Evolutionary conservation across 2,797 vertebrate species (phyloP).

Genomic region (Synaphobranchus kaupii): DNA sequence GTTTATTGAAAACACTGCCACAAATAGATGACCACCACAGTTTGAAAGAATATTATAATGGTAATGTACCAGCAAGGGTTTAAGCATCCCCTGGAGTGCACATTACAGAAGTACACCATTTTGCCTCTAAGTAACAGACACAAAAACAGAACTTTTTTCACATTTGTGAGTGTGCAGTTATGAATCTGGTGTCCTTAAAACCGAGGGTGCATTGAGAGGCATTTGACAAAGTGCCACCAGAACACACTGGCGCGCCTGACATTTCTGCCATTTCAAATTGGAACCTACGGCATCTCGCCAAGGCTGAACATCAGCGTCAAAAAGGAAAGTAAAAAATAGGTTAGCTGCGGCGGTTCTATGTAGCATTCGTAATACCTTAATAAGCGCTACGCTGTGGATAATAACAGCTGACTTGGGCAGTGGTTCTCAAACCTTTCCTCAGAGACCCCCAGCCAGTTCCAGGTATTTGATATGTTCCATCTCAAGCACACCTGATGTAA

Average conservation of each 20-base stretch:
- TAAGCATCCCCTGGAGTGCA: not conserved
- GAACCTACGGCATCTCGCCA: not conserved
- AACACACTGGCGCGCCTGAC: not conserved
- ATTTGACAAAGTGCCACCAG: not conserved
- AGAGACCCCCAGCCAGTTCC: not conserved
- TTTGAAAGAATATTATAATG: not conserved
- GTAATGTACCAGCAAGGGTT: not conserved
- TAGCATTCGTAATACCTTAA: not conserved
- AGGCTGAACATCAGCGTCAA: not conserved
- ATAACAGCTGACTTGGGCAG: no score
- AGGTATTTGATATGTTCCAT: not conserved
- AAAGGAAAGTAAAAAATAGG: not conserved
- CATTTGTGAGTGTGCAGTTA: not conserved
- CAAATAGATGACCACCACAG: constrained; percentile 9
- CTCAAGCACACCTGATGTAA: not conserved
- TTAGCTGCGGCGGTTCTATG: not conserved
- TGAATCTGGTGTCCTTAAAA: not conserved
- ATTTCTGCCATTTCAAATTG: not conserved
- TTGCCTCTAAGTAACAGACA: not conserved
- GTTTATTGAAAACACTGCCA: not conserved
- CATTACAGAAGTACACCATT: not conserved
- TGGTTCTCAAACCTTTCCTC: not conserved
- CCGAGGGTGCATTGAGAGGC: not conserved
- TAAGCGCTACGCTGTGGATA: not conserved
- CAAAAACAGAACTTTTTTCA: not conserved